A percentile compares a stretch with the other conserved stretches of the same genome.
phyloP scores from a whole-genome alignment of 2,113 vertebrate species.

The Oriolus oriolus region DNA sequence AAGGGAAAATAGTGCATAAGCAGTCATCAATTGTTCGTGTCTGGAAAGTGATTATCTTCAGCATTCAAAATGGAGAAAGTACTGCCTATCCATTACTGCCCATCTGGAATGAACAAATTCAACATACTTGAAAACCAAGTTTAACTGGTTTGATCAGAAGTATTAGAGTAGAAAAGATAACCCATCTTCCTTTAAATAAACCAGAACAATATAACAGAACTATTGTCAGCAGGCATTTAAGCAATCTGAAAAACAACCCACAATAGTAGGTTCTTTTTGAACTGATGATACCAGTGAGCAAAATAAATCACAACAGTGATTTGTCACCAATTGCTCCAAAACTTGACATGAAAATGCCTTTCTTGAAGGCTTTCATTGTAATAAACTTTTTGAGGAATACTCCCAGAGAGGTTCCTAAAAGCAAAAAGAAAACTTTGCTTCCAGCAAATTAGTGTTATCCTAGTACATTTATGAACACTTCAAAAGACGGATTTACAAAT shows the following conservation, averaged over 20 bases:
- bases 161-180: not conserved
- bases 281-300: constrained; percentile 2
- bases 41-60: not conserved
- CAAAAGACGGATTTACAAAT: not conserved
- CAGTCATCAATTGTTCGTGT: not conserved
- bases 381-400: constrained; percentile 1
- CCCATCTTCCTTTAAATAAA: not conserved
- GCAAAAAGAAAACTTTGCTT: not conserved
- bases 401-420: not conserved
- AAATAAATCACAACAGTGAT: constrained; percentile 13
- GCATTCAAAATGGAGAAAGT: not conserved
- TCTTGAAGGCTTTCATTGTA: constrained; percentile 27
- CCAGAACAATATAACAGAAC: not conserved
- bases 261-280: constrained; percentile 11
- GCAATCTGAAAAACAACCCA: not conserved
- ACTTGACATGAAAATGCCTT: constrained; percentile 44
- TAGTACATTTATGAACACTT: not conserved
- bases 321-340: not conserved
- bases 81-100: not conserved
- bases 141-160: not conserved
- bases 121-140: not conserved
- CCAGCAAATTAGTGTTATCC: not conserved
- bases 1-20: not conserved
- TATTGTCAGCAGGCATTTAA: constrained; percentile 29
- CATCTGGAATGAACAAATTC: not conserved